Percentiles rank a stretch among this genome's conserved stretches.
These are phyloP conservation scores for Drosophila takahashii DNA, from an alignment of 1,140 invertebrate species.

Conservation along the genomic window DNA sequence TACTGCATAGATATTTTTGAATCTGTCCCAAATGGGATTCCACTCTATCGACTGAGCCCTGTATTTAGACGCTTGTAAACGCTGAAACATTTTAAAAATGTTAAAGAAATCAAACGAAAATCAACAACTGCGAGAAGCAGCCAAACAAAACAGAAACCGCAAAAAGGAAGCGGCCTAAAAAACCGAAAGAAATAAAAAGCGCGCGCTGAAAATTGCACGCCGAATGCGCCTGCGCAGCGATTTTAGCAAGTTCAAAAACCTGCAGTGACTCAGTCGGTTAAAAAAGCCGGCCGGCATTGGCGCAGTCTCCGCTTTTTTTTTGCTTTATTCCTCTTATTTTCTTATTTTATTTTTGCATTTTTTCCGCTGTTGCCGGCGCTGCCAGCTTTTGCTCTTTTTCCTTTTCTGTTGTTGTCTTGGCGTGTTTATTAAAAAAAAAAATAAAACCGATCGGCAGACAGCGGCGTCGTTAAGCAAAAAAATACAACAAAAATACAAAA, in stretches of 20 bases:
- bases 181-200: constrained; percentile 36
- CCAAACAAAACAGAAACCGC: constrained; percentile 41
- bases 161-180: constrained; percentile 40
- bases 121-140: constrained; percentile 28
- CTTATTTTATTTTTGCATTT: constrained; percentile 25
- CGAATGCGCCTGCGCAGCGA: constrained; percentile 63
- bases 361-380: constrained; percentile 16
- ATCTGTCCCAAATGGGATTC: not conserved
- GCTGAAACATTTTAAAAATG: constrained; percentile 69
- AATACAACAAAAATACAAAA: constrained; percentile 5
- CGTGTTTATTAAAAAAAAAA: constrained; percentile 54
- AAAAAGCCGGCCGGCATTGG: constrained; percentile 76
- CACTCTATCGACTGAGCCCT: constrained; percentile 6
- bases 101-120: constrained; percentile 25
- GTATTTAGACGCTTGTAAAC: constrained; percentile 36
- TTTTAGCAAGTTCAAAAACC: constrained; percentile 78
- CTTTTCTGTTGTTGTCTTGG: constrained; percentile 44
- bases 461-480: constrained; percentile 31
- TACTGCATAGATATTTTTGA: not conserved
- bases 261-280: constrained; percentile 64
- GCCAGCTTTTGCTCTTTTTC: constrained; percentile 46
- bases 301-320: constrained; percentile 29
- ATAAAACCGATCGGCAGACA: constrained; percentile 32
- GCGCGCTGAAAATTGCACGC: constrained; percentile 56
- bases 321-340: constrained; percentile 18